phyloP scores from a whole-genome alignment of 2,888 invertebrate species.

The Tiliacea citrago region DNA sequence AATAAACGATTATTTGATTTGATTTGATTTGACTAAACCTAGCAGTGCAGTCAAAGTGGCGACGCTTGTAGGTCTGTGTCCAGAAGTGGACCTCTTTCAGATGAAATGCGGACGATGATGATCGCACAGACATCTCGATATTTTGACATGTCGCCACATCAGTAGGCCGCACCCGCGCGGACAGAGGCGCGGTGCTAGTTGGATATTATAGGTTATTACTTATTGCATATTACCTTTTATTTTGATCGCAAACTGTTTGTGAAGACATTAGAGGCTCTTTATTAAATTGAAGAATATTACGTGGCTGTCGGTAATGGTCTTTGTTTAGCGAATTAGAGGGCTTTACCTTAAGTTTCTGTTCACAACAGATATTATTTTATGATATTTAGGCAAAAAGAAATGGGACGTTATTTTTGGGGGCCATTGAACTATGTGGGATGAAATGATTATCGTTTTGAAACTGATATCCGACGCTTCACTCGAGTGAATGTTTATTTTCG shows the following conservation, averaged over 20 bases:
- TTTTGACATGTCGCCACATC: neutral
- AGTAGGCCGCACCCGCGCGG: neutral
- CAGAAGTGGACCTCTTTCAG: too few relatives aligned
- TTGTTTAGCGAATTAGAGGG: slow-evolving; percentile 19
- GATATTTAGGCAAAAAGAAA: neutral
- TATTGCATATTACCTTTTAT: slow-evolving; percentile 42
- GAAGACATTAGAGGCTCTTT: slow-evolving; percentile 33
- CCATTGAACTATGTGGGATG: too few relatives aligned
- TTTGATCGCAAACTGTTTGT: slow-evolving; percentile 40
- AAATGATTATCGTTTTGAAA: too few relatives aligned
- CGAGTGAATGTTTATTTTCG: too few relatives aligned
- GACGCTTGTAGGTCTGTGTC: neutral
- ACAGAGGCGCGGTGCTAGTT: neutral
- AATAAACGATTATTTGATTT: too few relatives aligned
- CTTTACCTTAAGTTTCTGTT: slow-evolving; percentile 19
- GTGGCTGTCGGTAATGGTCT: neutral
- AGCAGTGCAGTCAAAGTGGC: neutral
- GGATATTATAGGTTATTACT: slow-evolving; percentile 16
- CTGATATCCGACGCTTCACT: too few relatives aligned
- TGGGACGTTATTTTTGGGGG: too few relatives aligned
- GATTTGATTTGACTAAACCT: too few relatives aligned
- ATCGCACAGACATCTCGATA: neutral
- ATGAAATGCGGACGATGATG: too few relatives aligned
- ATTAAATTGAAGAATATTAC: slow-evolving; percentile 21
- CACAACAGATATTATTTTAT: neutral